phyloP scores from a whole-genome alignment of 2,888 invertebrate genomes.

The Sinohyriopsis cumingii region DNA sequence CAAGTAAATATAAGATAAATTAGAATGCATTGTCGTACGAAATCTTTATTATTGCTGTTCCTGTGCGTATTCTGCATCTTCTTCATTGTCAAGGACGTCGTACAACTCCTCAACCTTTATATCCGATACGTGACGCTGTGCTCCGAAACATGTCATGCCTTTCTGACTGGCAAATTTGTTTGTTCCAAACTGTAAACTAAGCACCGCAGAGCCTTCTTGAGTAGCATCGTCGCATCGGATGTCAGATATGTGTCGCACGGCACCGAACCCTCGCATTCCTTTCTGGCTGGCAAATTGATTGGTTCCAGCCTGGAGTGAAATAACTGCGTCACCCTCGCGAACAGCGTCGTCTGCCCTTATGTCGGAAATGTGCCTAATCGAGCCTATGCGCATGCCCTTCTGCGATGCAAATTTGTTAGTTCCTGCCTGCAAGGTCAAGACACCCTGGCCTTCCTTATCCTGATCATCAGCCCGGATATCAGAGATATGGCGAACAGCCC shows the following conservation, averaged over 20 bases:
- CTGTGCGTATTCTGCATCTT: constrained; percentile 39
- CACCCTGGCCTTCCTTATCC: constrained; percentile 37
- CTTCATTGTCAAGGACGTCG: constrained; percentile 7
- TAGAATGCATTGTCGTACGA: constrained; percentile 54
- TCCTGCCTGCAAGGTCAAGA: constrained; percentile 61
- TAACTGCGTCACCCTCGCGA: constrained; percentile 56
- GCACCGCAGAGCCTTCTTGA: constrained; percentile 50
- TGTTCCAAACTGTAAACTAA: constrained; percentile 64
- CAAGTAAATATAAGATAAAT: constrained; percentile 14
- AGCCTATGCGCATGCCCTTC: constrained; percentile 50
- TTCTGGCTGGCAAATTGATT: constrained; percentile 68
- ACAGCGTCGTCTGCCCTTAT: constrained; percentile 63
- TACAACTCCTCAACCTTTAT: constrained; percentile 62
- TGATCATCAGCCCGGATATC: constrained; percentile 67
- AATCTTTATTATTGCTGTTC: constrained; percentile 52
- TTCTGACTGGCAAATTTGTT: constrained; percentile 67
- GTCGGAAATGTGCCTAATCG: constrained; percentile 66
- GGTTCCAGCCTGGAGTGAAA: constrained; percentile 66
- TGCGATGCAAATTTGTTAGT: constrained; percentile 68
- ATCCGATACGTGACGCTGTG: constrained; percentile 66
- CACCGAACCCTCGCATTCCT: constrained; percentile 67
- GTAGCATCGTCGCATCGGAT: constrained; percentile 61
- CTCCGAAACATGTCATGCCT: constrained; percentile 65
- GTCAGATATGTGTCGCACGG: constrained; percentile 67
- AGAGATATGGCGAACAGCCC: constrained; percentile 62